Evolutionary conservation across 2,888 invertebrate species (phyloP).

Genomic region (Zonitis immaculata): DNA sequence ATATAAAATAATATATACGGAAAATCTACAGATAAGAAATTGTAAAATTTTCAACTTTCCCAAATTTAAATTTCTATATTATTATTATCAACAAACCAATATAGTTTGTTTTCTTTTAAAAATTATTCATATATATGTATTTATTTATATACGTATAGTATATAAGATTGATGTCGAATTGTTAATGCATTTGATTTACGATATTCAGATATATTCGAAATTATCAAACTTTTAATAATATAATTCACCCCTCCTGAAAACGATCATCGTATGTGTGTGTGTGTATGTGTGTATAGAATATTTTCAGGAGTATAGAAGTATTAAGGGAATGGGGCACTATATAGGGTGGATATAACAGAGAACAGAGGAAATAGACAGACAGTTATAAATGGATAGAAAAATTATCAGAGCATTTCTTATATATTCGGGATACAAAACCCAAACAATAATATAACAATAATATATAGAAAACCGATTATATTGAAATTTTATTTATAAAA

Average conservation of each 20-base stretch:
- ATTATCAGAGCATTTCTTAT: conserved; percentile 59
- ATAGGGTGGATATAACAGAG: conserved; percentile 44
- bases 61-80: no score
- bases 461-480: conserved; percentile 6
- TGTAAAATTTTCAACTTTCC: no score
- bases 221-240: conserved; percentile 41
- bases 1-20: no score
- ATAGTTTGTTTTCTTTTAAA: no score
- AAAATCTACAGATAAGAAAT: no score
- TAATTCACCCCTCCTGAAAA: conserved; percentile 37
- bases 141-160: neutral
- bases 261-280: conserved; percentile 36
- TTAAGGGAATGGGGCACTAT: no score
- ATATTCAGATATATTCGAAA: conserved; percentile 39
- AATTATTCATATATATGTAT: no score
- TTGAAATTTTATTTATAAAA: conserved; percentile 8
- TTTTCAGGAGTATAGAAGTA: conserved; percentile 13
- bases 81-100: no score
- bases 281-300: no score
- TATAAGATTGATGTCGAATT: neutral
- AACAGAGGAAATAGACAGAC: conserved; percentile 62
- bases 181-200: conserved; percentile 33
- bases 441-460: conserved; percentile 13
- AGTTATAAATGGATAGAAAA: conserved; percentile 68
- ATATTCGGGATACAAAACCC: conserved; percentile 45